phyloP scores from a whole-genome alignment of 2,113 vertebrate species.

The Pachypanchax playfairii region DNA sequence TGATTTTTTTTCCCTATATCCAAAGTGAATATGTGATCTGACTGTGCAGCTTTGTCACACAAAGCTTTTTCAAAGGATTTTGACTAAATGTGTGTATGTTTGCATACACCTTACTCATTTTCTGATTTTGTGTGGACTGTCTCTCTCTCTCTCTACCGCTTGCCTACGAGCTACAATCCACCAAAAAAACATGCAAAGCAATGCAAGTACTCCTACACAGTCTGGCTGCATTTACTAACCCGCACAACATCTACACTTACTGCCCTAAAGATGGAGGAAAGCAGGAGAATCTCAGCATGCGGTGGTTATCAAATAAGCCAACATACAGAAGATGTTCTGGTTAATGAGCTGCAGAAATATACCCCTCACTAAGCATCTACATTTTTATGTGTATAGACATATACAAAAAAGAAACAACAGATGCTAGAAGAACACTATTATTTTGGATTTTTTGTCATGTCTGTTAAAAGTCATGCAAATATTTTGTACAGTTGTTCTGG shows the following conservation, averaged over 20 bases:
- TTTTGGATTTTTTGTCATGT: background rate
- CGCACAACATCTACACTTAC: slow-evolving; percentile 36
- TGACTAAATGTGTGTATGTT: slow-evolving; percentile 45
- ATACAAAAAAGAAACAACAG: slow-evolving; percentile 3
- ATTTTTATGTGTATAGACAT: slow-evolving; percentile 15
- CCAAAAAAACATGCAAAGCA: slow-evolving; percentile 46
- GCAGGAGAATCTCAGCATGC: slow-evolving; percentile 49
- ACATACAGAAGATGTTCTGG: slow-evolving; percentile 44
- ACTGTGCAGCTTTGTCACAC: slow-evolving; percentile 72
- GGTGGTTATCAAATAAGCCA: slow-evolving; percentile 48
- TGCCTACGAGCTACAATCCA: slow-evolving; percentile 7
- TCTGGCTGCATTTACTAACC: slow-evolving; percentile 25
- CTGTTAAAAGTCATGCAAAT: background rate
- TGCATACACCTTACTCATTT: slow-evolving; percentile 51
- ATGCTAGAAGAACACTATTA: slow-evolving; percentile 1
- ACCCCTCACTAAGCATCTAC: slow-evolving; percentile 28
- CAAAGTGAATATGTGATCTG: slow-evolving; percentile 73
- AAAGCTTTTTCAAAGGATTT: slow-evolving; percentile 68
- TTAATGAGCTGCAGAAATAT: slow-evolving; percentile 62
- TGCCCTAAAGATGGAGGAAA: slow-evolving; percentile 37
- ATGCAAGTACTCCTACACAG: slow-evolving; percentile 50
- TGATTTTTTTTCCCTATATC: slow-evolving; percentile 51
- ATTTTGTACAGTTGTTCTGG: background rate
- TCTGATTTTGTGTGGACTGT: slow-evolving; percentile 19
- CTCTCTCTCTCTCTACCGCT: slow-evolving; percentile 14